These are phyloP conservation scores for Caradrina clavipalpis DNA, from an alignment of 2,888 invertebrate species.

Conservation along the genomic window DNA sequence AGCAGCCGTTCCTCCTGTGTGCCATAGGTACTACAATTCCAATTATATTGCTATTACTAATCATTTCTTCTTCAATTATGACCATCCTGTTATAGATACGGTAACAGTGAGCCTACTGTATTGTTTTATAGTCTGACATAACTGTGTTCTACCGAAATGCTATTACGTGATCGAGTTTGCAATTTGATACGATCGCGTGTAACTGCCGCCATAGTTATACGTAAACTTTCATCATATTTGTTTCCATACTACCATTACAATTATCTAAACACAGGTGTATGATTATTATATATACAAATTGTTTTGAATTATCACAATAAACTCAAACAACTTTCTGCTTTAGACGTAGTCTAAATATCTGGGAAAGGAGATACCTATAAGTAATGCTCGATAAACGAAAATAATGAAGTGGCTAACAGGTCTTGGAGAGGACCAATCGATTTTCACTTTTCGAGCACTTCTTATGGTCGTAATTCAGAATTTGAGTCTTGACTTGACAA, in stretches of 20 bases:
- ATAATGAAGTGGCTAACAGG: background rate
- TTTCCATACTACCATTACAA: constrained; percentile 20
- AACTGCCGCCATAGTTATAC: constrained; percentile 33
- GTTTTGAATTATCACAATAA: background rate
- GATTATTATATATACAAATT: constrained; percentile 6
- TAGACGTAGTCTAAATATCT: background rate
- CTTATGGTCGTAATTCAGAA: no score
- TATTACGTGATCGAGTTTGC: constrained; percentile 61
- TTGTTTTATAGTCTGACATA: constrained; percentile 16
- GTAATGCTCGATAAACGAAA: background rate
- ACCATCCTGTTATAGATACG: background rate
- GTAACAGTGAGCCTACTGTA: constrained; percentile 37
- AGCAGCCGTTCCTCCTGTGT: background rate
- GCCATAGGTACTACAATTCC: background rate
- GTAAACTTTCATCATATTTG: constrained; percentile 57
- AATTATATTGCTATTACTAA: background rate
- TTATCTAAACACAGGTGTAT: constrained; percentile 38
- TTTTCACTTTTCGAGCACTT: no score
- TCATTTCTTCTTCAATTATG: no score
- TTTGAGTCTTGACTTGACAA: background rate
- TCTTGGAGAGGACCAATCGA: background rate
- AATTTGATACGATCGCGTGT: constrained; percentile 61
- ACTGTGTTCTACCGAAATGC: constrained; percentile 63
- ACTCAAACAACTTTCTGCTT: background rate
- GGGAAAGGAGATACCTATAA: background rate